Base-by-base conservation (phyloP, 2,797 vertebrate species). In the Peromyscus eremicus region DNA sequence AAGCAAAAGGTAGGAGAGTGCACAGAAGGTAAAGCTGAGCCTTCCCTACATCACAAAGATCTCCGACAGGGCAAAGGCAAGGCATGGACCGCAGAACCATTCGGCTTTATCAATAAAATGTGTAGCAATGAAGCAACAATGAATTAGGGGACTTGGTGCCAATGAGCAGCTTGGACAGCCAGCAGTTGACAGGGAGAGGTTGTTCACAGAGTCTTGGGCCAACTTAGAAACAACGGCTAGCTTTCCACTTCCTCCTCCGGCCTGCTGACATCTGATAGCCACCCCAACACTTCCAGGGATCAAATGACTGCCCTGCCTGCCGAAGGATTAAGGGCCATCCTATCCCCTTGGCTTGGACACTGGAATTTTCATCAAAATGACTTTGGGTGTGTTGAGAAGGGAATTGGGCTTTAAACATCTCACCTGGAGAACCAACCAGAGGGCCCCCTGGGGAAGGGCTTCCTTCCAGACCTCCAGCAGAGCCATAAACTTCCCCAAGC, bases 321-420 rank as follows among this genome's bases (percentile, higher is more conserved):
- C 98, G 98, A 98, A 99, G 99, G 99, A 99, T 99, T 99, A 99
- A 98, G 97, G 98, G 99, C 98, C 99, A 99, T 98, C 98, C 98
- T 99, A 99, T 99, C 99, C 99, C 97, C 98, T 98, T 99, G 99
- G 99, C 99, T 98, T 98, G 97, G 98, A 97, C 86, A 98, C 98
- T 99, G 99, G 99, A 99, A 99, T 99, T 99, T 99, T 99, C 99
- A 99, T 99, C 99, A 99, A 99, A 99, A 99, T 99, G 99, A 99
- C 99, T 99, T 99, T 99, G 99, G 99, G 99, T 99, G 99, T 99
- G 99, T 99, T 98, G 98, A 98, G 98, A 98, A 98, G 99, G 98
- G 99, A 99, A 99, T 99, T 99, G 0, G 4, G 82, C 96, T 95
- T 93, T 97, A 90, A 96, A 97, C 96, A 96, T 97, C 95, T 97